Evolutionary conservation across 2,113 vertebrate species (phyloP), one percentile per base, ranked within the genome.

Genomic region (Tretioscincus oriximinensis): DNA sequence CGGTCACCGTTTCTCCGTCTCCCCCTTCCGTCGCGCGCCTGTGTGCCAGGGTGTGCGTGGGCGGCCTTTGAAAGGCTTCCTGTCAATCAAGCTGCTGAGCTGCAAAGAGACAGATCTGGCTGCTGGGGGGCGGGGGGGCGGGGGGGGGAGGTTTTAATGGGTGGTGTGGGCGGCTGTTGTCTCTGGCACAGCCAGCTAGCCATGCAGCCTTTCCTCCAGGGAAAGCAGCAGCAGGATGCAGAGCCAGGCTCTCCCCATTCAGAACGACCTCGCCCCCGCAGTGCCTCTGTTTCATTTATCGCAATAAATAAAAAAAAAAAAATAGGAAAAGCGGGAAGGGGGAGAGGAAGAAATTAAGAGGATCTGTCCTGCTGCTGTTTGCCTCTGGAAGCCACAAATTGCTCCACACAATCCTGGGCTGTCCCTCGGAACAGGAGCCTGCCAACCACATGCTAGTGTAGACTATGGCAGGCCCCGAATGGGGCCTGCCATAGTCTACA

Each of bases 31-130:
- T 76, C 26, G 73, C 26, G 47, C 14, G 73, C 61, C 65, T 75
- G 67, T 77, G 79, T 49, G 78, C 41, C 18, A 54, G 72, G 28
- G 63, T 11, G 81, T 35, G 81, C 58, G 80, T 92, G 88, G 93
- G 93, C 89, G 90, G 93, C 88, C 88, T 87, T 89, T 89, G 88
- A 90, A 85, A 92, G 90, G 88, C 89, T 87, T 87, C 72, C 89
- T 92, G 92, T 93, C 93, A 93, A 86, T 94, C 91, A 93, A 87
- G 70, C 83, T 85, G 82, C 81, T 86, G 90, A 88, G 86, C 90
- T 86, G 87, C 76, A 86, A 86, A 91, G 89, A 70, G 77, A 90
- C 85, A 79, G 86, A 91, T 81, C 76, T 49, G 76, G 83, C 35
- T 41, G 35, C 5, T 41, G 87, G 78, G 85, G 87, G 79, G 87